Evolutionary conservation across 2,113 vertebrate genomes (phyloP).

Genomic region (Pantherophis guttatus): DNA sequence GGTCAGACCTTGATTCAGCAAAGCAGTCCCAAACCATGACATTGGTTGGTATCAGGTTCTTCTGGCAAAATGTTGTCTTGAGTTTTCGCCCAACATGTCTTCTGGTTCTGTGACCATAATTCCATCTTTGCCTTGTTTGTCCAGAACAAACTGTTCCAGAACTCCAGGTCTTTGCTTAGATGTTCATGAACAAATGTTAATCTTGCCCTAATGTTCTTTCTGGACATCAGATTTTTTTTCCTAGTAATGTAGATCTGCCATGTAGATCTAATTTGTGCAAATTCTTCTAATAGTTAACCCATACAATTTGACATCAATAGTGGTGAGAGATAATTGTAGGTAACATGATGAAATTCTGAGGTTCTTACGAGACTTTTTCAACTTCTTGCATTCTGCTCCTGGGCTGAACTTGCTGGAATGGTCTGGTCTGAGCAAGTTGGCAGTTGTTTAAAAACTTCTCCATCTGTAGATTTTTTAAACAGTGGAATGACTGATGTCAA

Average conservation of each 20-base stretch:
- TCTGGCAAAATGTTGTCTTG: background rate
- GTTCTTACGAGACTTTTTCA: background rate
- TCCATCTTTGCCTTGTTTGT: background rate
- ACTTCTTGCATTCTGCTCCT: background rate
- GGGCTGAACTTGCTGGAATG: background rate
- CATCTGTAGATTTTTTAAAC: background rate
- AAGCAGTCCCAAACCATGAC: background rate
- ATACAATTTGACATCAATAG: background rate
- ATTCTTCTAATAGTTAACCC: background rate
- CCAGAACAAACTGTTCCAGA: background rate
- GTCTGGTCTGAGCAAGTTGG: background rate
- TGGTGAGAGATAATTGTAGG: background rate
- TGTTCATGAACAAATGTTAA: background rate
- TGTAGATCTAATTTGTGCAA: background rate
- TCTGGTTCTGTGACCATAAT: background rate
- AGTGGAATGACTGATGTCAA: background rate
- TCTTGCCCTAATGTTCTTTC: background rate
- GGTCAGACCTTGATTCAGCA: background rate
- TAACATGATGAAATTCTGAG: background rate
- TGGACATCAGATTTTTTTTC: background rate
- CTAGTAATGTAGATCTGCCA: background rate
- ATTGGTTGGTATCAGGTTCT: background rate
- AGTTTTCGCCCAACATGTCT: background rate
- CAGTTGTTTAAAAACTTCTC: background rate
- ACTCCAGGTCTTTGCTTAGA: background rate